Conservation (phyloP, 2,888 invertebrate genomes). For the Brassicogethes aeneus region DNA sequence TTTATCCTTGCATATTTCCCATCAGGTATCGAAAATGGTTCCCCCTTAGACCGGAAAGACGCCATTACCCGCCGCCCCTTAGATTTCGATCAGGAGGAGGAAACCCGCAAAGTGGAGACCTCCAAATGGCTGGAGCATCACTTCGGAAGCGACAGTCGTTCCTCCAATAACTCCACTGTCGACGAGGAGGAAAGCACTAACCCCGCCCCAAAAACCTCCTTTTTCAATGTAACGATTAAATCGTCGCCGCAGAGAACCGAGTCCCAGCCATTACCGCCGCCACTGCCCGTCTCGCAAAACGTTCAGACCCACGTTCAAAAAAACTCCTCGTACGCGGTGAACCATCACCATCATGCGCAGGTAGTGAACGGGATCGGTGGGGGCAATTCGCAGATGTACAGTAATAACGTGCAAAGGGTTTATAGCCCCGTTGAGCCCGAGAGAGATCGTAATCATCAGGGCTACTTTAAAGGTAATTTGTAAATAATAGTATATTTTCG, state of each 20-base stretch:
- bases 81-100: conserved; percentile 81
- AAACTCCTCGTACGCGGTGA: neutral
- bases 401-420: conserved; percentile 32
- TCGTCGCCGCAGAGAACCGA: conserved; percentile 47
- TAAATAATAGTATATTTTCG: no score
- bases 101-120: conserved; percentile 81
- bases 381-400: neutral
- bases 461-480: conserved; percentile 28
- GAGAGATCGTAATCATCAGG: conserved; percentile 40
- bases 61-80: conserved; percentile 71
- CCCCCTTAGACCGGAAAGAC: conserved; percentile 63
- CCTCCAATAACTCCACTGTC: conserved; percentile 62
- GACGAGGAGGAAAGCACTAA: conserved; percentile 50
- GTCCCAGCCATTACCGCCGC: conserved; percentile 14
- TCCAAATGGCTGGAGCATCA: conserved; percentile 88
- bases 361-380: neutral
- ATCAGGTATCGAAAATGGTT: conserved; percentile 28
- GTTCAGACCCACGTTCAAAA: conserved; percentile 21
- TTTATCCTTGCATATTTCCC: conserved; percentile 6
- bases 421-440: conserved; percentile 39
- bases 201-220: conserved; percentile 57
- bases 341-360: neutral
- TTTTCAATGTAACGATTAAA: conserved; percentile 71
- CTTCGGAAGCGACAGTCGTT: conserved; percentile 78
- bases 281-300: conserved; percentile 16